A percentile compares a stretch with the other conserved stretches of the same genome.
These are phyloP conservation scores for Plecotus auritus DNA, from an alignment of 2,113 vertebrate genomes.

Conservation along the genomic window DNA sequence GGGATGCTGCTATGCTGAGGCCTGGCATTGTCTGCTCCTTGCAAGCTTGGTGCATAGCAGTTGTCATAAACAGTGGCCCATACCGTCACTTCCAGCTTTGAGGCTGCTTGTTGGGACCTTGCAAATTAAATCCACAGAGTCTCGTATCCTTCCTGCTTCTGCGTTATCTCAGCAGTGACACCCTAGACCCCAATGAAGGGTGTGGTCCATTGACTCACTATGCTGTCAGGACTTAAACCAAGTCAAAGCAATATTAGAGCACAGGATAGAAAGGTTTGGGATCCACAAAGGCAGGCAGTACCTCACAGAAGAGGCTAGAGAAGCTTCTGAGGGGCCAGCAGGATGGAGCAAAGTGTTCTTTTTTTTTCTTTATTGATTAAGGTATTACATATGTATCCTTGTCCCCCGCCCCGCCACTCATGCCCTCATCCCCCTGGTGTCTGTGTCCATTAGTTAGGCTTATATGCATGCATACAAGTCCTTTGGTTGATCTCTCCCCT, in stretches of 20 bases:
- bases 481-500: too few species aligned
- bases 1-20: background rate
- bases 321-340: background rate
- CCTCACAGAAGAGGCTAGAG: too few species aligned
- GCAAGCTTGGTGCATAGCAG: accelerated
- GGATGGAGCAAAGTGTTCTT: background rate
- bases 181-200: background rate
- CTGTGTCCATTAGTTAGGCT: too few species aligned
- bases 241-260: background rate
- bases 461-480: too few species aligned
- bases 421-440: too few species aligned
- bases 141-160: background rate
- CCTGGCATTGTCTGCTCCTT: accelerated
- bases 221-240: background rate
- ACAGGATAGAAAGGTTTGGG: background rate
- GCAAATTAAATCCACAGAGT: background rate
- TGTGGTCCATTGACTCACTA: background rate
- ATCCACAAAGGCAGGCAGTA: background rate
- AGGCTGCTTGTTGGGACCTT: background rate
- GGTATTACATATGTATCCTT: too few species aligned
- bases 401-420: too few species aligned
- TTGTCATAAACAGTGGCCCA: accelerated
- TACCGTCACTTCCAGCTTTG: background rate
- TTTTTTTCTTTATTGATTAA: too few species aligned
- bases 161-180: background rate